Evolutionary conservation across 2,888 invertebrate genomes (phyloP), one percentile per base, ranked within the genome.

Genomic region (Lithophane socia): DNA sequence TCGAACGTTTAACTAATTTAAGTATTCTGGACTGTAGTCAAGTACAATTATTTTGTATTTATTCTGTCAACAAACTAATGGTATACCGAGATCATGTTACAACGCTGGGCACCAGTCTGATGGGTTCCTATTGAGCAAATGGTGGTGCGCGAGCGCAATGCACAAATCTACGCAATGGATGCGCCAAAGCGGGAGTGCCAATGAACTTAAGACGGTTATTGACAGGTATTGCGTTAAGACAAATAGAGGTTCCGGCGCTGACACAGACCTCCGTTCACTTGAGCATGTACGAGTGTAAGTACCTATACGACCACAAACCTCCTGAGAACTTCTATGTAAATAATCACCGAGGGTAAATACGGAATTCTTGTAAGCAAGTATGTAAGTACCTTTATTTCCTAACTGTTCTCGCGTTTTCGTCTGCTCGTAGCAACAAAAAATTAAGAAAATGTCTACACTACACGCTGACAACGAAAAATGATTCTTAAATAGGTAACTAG

Each of bases 201-300:
- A 95, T 96, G 96, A 96, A 96, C 96, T 96, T 95, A 92, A 93
- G 94, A 94, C 94, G 94, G 94, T 93, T 95, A 95, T 96, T 95
- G 96, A 96, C 96, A 95, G 95, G 95, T 95, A 96, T 96, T 96
- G 96, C 96, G 96, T 95, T 96, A 96, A 96, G 94, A 96, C 96
- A 96, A 96, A 96, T 94, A 96, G 92, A 94, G 93, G 95, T 94
- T 93, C 94, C 93, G 94, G 94, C 94, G 94, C 94, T 94, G 92
- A 94, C 94, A 93, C 94, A 93, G 95, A 94, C 94, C 95, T 93
- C 95, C 95, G 95, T 94, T 95, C 95, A 93, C 95, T 95, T 94
- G 94, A 94, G 94, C 95, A 89, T 90, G 91, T 91, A 90, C 86
- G 87, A 89, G 85, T 85, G 87, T 87, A 85, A 89, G 90, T 91